Evolutionary conservation across 2,888 invertebrate genomes (phyloP).

Genomic region (Ariolimax columbianus): DNA sequence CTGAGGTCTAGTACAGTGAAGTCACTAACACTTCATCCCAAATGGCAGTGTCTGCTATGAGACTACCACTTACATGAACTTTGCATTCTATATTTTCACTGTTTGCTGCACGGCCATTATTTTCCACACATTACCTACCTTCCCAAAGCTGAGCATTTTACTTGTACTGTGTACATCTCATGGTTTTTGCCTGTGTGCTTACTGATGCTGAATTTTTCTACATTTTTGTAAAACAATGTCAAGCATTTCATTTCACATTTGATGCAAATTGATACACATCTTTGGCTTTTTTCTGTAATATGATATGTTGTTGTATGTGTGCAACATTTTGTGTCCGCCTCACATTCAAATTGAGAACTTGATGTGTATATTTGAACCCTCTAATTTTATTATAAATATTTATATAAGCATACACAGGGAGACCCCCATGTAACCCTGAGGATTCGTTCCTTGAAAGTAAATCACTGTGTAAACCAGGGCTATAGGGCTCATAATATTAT

Average conservation of each 20-base stretch:
- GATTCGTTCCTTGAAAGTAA: too few species aligned
- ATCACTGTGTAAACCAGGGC: too few species aligned
- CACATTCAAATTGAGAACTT: background rate
- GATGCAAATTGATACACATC: background rate
- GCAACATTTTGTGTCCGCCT: background rate
- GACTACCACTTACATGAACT: too few species aligned
- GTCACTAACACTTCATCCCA: too few species aligned
- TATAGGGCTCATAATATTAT: too few species aligned
- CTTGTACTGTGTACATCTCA: background rate
- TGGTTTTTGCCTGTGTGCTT: background rate
- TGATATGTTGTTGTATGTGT: background rate
- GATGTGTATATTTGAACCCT: background rate
- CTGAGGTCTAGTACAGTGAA: too few species aligned
- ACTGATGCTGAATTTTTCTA: background rate
- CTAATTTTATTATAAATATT: background rate
- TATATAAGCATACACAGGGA: too few species aligned
- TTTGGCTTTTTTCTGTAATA: background rate
- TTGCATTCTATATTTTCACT: background rate
- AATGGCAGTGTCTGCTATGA: too few species aligned
- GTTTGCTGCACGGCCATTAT: too few species aligned
- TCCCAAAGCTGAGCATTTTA: too few species aligned
- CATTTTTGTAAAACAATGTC: background rate
- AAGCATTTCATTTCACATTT: background rate
- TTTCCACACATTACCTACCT: too few species aligned
- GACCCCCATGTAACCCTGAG: too few species aligned